A percentile compares a stretch with the other conserved stretches of the same genome.
phyloP scores from a whole-genome alignment of 2,797 vertebrate genomes.

The Hypotaenidia philippensis region DNA sequence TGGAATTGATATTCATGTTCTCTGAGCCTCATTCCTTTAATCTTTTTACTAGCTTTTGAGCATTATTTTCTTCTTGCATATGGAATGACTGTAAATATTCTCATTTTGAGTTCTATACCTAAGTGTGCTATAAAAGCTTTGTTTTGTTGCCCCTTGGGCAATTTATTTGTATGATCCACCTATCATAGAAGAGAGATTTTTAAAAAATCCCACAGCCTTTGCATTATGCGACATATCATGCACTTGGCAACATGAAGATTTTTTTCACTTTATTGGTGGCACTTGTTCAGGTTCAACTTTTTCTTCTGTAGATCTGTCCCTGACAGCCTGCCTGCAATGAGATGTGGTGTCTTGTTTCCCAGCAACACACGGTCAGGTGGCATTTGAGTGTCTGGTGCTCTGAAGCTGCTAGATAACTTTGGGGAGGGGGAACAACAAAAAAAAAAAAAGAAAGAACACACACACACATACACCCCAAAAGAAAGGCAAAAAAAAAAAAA shows the following conservation, averaged over 20 bases:
- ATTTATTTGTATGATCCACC: not conserved
- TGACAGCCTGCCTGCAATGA: not conserved
- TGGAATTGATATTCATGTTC: not conserved
- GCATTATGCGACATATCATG: not conserved
- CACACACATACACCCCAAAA: too few relatives aligned
- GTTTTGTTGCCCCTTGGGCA: not conserved
- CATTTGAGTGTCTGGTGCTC: not conserved
- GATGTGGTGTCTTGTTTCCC: not conserved
- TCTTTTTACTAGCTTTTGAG: not conserved
- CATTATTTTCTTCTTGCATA: not conserved
- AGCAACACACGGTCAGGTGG: not conserved
- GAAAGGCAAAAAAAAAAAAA: too few relatives aligned
- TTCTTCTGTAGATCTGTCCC: not conserved
- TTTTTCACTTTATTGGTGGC: not conserved
- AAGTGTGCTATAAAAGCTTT: not conserved
- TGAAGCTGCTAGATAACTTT: not conserved
- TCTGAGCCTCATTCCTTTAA: not conserved
- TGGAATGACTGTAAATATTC: not conserved
- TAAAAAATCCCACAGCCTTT: not conserved
- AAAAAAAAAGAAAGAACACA: too few relatives aligned
- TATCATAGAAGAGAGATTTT: not conserved
- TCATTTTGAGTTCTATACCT: not conserved
- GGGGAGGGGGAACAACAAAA: not conserved
- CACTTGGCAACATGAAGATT: not conserved
- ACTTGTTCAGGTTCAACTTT: not conserved